A percentile compares a stretch with the other conserved stretches of the same genome.
Conservation (phyloP, 2,888 invertebrate genomes). For the Drosophila nr. perissopoda region DNA sequence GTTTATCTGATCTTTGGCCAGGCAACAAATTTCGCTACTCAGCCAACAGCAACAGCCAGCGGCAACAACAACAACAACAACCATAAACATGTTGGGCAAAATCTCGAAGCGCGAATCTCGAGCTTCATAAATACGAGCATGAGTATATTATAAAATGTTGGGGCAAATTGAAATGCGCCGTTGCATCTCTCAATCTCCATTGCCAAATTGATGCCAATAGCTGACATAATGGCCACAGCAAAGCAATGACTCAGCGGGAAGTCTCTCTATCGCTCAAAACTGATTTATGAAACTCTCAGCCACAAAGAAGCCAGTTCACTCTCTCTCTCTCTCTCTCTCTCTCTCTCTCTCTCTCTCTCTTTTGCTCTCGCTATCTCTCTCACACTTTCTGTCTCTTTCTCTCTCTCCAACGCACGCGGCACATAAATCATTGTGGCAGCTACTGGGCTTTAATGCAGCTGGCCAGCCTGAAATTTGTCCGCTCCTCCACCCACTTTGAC, state of each 20-base stretch:
- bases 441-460: conserved; percentile 63
- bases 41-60: conserved; percentile 6
- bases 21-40: neutral
- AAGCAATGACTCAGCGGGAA: conserved; percentile 33
- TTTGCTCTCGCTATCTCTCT: neutral
- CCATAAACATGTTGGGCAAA: conserved; percentile 39
- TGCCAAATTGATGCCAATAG: conserved; percentile 49
- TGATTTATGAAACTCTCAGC: conserved; percentile 52
- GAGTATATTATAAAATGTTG: conserved; percentile 25
- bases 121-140: conserved; percentile 47
- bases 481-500: neutral
- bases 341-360: neutral
- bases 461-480: conserved; percentile 26
- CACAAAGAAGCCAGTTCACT: neutral
- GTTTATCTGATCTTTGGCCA: conserved; percentile 41
- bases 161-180: conserved; percentile 60
- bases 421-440: conserved; percentile 74
- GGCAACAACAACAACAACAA: conserved; percentile 21
- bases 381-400: neutral
- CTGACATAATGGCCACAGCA: conserved; percentile 61
- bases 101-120: conserved; percentile 35
- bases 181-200: conserved; percentile 60
- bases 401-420: conserved; percentile 31
- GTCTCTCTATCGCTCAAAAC: conserved; percentile 14
- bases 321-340: neutral